Percentiles rank a stretch among this genome's conserved stretches.
phyloP scores from a whole-genome alignment of 2,888 invertebrate species.

The Meta bourneti region DNA sequence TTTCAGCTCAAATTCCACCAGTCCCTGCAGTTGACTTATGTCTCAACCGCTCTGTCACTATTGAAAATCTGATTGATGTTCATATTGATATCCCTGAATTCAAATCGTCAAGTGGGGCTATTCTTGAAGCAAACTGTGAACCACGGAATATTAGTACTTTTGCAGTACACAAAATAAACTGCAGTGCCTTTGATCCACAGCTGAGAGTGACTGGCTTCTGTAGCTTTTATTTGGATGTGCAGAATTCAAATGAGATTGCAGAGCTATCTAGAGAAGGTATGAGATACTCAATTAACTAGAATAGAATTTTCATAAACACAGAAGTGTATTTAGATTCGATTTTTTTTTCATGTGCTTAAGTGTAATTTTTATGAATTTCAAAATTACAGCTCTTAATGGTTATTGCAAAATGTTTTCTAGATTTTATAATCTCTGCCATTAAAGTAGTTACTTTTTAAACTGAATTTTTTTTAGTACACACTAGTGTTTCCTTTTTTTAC shows the following conservation, averaged over 20 bases:
- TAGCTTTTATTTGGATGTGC: constrained; percentile 22
- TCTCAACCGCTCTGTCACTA: constrained; percentile 18
- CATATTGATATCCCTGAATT: constrained; percentile 30
- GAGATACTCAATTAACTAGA: background rate
- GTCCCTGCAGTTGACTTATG: constrained; percentile 23
- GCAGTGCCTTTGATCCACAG: constrained; percentile 47
- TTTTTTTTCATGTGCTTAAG: background rate
- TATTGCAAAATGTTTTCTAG: too few species aligned
- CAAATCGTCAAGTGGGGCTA: constrained; percentile 33
- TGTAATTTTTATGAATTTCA: background rate
- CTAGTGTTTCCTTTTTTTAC: too few species aligned
- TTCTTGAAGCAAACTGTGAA: constrained; percentile 4
- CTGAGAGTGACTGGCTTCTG: constrained; percentile 27
- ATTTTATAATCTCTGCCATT: too few species aligned
- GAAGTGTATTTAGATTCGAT: too few species aligned
- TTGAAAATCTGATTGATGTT: constrained; percentile 19
- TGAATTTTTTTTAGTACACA: too few species aligned
- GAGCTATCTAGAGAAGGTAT: constrained; percentile 39
- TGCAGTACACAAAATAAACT: constrained; percentile 26
- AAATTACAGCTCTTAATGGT: too few species aligned
- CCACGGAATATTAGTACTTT: constrained; percentile 29
- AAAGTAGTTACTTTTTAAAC: too few species aligned
- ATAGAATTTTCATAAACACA: too few species aligned
- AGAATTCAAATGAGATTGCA: constrained; percentile 4
- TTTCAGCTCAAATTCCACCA: constrained; percentile 34